These are phyloP conservation scores for Caenorhabditis angaria DNA, from an alignment of 2,888 invertebrate genomes.

Conservation along the genomic window DNA sequence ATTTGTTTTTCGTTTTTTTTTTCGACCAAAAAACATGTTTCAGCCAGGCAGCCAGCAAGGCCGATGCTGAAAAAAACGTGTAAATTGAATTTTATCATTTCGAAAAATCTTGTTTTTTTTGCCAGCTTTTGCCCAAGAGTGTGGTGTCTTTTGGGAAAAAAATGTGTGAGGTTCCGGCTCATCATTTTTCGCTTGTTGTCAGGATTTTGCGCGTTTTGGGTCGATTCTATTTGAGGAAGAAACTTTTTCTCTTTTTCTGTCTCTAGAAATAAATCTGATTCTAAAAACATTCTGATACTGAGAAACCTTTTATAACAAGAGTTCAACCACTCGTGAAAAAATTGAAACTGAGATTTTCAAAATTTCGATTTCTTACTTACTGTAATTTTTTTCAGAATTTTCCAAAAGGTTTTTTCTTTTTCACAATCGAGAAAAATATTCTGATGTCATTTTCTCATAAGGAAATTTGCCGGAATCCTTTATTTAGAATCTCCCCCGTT, in stretches of 20 bases:
- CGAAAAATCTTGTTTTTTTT: neutral
- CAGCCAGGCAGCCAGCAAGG: neutral
- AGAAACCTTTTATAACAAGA: too few species aligned
- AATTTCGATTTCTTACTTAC: neutral
- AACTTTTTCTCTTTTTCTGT: too few species aligned
- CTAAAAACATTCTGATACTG: too few species aligned
- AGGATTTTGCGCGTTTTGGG: too few species aligned
- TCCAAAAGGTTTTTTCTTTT: neutral
- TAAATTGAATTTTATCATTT: slow-evolving; percentile 5
- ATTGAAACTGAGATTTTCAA: neutral
- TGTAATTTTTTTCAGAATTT: neutral
- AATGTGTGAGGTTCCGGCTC: neutral
- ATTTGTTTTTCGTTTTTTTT: neutral
- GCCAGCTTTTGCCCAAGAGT: neutral
- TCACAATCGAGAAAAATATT: neutral
- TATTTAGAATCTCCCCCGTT: too few species aligned
- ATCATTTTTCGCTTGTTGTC: neutral
- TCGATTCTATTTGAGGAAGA: too few species aligned
- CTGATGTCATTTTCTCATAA: neutral
- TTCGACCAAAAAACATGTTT: neutral
- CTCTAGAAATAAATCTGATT: too few species aligned
- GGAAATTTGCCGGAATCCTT: too few species aligned
- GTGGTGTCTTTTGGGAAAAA: neutral
- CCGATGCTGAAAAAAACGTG: neutral
- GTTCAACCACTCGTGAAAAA: too few species aligned